Base-by-base conservation (phyloP, 2,888 invertebrate genomes). In the Tortricodes alternella region DNA sequence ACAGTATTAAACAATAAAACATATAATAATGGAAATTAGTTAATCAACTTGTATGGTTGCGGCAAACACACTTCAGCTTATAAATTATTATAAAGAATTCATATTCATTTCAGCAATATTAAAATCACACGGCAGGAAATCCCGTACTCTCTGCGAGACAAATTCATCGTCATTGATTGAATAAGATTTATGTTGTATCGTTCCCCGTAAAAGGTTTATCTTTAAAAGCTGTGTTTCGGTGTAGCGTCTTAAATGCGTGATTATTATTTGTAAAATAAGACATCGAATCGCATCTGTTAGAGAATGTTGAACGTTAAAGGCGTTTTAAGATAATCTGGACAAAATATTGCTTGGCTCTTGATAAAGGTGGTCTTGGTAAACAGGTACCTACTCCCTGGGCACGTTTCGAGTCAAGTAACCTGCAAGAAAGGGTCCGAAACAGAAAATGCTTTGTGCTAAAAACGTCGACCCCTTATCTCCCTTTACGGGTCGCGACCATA, bases 361-460 rank as follows among this genome's bases (percentile, higher is more conserved):
- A 87, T 87, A 87, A 86, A 82, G 76, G 80, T 81, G 78, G 82
- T 75, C 76, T 79, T 68, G 62, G 75, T 71, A 76, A 80, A 83
- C 83, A 85, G 85, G 85, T 85, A 84, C 80, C 39, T 24, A 23
- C 59, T 84, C 71, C 74, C 73, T 74, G 75, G 78, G 79, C 84
- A 87, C 83, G 85, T 84, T 82, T 80, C 68, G 74, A 86, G 80
- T 84, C 84, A 84, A 86, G 85, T 81, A 84, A 85, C 81, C 85
- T 76, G 82, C 76, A 81, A 80, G 84, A 82, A 80, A 83, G 76
- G 85, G 83, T 78, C 81, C 79, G 74, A 85, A 86, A 88, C 85
- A 87, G 88, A 88, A 85, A 86, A 85, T 79, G 85, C 83, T 87
- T 88, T 88, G 89, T 87, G 87, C 87, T 89, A 88, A 87, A 89